phyloP scores from a whole-genome alignment of 2,797 vertebrate species.

The Knipowitschia caucasica region DNA sequence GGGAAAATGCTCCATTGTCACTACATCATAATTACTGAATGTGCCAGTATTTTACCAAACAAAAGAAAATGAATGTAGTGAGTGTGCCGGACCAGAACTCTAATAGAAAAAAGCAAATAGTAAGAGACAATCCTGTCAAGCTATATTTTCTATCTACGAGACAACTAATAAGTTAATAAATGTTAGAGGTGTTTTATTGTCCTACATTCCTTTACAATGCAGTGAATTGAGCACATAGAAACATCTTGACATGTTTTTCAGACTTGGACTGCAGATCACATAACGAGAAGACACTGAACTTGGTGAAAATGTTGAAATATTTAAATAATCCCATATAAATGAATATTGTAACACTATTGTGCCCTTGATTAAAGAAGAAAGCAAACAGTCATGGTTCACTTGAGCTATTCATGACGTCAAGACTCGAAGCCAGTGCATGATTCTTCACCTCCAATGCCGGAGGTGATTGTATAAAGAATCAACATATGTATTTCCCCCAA shows the following conservation, averaged over 20 bases:
- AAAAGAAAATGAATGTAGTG: conserved; percentile 1
- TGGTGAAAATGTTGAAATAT: too few relatives aligned
- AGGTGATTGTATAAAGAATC: background rate
- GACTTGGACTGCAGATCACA: too few relatives aligned
- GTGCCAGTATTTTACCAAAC: conserved; percentile 5
- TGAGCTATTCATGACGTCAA: background rate
- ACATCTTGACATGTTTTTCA: too few relatives aligned
- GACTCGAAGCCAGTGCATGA: background rate
- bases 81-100: background rate
- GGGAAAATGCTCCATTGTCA: conserved; percentile 6
- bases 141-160: background rate
- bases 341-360: too few relatives aligned
- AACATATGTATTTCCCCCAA: background rate
- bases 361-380: too few relatives aligned
- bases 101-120: background rate
- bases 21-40: conserved; percentile 7
- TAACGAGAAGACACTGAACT: too few relatives aligned
- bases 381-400: too few relatives aligned
- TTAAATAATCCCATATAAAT: too few relatives aligned
- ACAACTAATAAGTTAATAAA: too few relatives aligned
- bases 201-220: too few relatives aligned
- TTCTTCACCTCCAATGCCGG: background rate
- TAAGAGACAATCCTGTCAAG: background rate
- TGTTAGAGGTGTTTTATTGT: too few relatives aligned
- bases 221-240: too few relatives aligned